A percentile compares a stretch with the other conserved stretches of the same genome.
phyloP scores from a whole-genome alignment of 2,888 invertebrate genomes.

The Aquatica leii region DNA sequence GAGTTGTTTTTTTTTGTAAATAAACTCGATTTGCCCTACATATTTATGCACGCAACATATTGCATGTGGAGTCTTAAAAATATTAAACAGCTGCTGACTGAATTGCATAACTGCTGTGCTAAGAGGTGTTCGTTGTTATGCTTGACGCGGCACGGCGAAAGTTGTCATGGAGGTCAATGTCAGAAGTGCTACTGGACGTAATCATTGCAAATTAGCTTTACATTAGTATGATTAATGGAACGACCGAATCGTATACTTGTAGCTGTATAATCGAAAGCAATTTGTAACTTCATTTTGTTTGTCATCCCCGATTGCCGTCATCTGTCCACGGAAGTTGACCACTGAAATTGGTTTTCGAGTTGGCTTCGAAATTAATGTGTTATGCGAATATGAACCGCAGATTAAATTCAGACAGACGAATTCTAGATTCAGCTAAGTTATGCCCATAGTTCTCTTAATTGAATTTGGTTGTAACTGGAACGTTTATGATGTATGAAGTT shows the following conservation, averaged over 20 bases:
- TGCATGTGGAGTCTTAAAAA: constrained; percentile 29
- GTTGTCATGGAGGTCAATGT: constrained; percentile 40
- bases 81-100: constrained; percentile 33
- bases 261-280: constrained; percentile 8
- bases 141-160: constrained; percentile 38
- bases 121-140: constrained; percentile 33
- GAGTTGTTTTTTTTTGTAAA: constrained; percentile 20
- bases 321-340: constrained; percentile 25
- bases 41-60: constrained; percentile 20
- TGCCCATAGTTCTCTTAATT: constrained; percentile 10
- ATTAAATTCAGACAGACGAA: constrained; percentile 21
- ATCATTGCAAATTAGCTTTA: constrained; percentile 37
- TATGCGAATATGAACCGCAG: constrained; percentile 21
- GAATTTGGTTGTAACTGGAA: constrained; percentile 11
- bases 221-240: constrained; percentile 37
- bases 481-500: constrained; percentile 4
- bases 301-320: constrained; percentile 19
- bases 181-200: constrained; percentile 34
- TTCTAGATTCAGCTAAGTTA: neutral
- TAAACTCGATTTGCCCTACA: constrained; percentile 24
- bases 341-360: constrained; percentile 30
- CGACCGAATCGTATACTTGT: constrained; percentile 22
- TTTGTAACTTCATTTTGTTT: constrained; percentile 22
- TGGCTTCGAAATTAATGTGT: constrained; percentile 22
- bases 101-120: constrained; percentile 27